Percentiles rank a stretch among this genome's conserved stretches.
These are phyloP conservation scores for Stomatorhinus walkeri DNA, from an alignment of 2,797 vertebrate genomes.

Conservation along the genomic window DNA sequence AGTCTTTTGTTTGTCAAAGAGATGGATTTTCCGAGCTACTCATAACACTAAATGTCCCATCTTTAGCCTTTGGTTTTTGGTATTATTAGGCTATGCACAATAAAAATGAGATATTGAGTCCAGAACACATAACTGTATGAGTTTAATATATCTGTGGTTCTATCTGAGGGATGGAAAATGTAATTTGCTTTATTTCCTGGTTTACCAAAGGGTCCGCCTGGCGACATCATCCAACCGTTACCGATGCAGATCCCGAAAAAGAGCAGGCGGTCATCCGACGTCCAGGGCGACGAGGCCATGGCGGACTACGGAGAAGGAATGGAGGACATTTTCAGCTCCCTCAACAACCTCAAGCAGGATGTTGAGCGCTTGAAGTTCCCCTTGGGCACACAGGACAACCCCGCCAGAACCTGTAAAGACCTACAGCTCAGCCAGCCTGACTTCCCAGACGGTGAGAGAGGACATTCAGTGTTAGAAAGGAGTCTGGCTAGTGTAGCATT, in stretches of 20 bases:
- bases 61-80: neutral
- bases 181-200: neutral
- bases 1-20: neutral
- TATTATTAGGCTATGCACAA: neutral
- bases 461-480: neutral
- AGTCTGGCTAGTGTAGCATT: neutral
- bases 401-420: constrained; percentile 91
- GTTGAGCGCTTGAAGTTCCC: constrained; percentile 97
- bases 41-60: neutral
- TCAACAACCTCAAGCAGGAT: constrained; percentile 90
- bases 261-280: constrained; percentile 67
- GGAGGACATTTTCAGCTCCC: constrained; percentile 89
- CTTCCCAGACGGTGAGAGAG: constrained; percentile 79
- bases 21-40: neutral
- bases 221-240: constrained; percentile 86
- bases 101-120: neutral
- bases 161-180: neutral
- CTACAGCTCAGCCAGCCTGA: constrained; percentile 90
- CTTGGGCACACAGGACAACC: constrained; percentile 89
- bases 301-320: constrained; percentile 83
- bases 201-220: constrained; percentile 76
- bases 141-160: neutral
- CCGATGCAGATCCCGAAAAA: constrained; percentile 78
- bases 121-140: neutral
- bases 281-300: constrained; percentile 70